Evolutionary conservation across 2,797 vertebrate genomes (phyloP), one percentile per base, ranked within the genome.

Genomic region (Limnodromus scolopaceus): DNA sequence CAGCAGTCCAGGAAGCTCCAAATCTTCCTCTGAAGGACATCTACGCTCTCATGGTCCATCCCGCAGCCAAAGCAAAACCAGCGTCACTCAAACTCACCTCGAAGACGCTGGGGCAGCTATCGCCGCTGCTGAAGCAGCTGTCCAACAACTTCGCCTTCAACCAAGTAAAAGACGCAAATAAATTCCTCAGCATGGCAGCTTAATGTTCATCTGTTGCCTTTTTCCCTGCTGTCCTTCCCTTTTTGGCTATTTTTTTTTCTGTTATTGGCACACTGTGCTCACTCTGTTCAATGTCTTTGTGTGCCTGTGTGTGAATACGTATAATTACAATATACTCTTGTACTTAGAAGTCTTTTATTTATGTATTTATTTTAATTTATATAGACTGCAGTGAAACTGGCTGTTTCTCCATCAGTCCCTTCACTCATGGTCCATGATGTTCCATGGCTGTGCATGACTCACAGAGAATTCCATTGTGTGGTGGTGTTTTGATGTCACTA

Each of bases 91-190:
- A 98, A 98, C 99, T 46, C 99, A 99, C 98, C 99, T 99, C 28
- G 99, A 99, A 98, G 99, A 99, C 1, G 99, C 99, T 88, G 99
- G 99, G 92, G 99, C 99, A 95, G 99, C 99, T 97, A 99, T 99
- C 95, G 99, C 99, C 39, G 99, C 99, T 49, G 99, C 99, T 3
- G 99, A 99, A 98, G 99, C 99, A 84, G 99, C 99, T 38, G 99
- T 99, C 93, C 99, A 99, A 90, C 99, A 99, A 95, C 99, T 99
- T 95, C 99, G 99, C 98, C 99, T 99, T 97, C 99, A 99, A 99
- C 99, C 99, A 99, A 99, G 99, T 99, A 99, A 99, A 99, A 99
- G 98, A 99, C 97, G 98, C 99, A 99, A 99, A 99, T 99, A 99
- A 99, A 98, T 98, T 98, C 98, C 99, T 98, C 99, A 99, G 99